Percentiles rank a stretch among this genome's conserved stretches.
phyloP scores from a whole-genome alignment of 1,140 invertebrate species.

The Papilio helenus region DNA sequence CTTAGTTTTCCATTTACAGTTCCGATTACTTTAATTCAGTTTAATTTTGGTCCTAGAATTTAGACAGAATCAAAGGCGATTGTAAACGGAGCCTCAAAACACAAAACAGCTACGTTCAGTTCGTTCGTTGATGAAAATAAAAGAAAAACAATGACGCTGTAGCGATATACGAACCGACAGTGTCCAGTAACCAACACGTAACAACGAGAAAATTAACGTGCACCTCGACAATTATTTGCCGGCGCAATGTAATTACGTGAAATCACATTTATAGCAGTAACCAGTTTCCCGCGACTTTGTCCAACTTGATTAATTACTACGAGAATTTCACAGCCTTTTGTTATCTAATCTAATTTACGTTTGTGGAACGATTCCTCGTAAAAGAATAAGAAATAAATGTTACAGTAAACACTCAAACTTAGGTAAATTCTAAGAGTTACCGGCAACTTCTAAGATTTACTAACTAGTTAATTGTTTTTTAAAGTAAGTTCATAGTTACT shows the following conservation, averaged over 20 bases:
- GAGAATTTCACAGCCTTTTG: not conserved
- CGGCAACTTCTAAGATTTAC: no score
- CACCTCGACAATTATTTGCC: conserved; percentile 5
- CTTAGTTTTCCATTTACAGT: not conserved
- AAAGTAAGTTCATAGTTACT: no score
- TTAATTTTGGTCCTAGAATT: no score
- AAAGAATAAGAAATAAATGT: no score
- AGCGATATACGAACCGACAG: not conserved
- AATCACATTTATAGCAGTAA: not conserved
- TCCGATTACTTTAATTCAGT: not conserved
- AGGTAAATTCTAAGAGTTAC: no score
- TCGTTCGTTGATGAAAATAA: conserved; percentile 1
- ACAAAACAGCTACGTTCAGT: not conserved
- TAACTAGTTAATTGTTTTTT: no score
- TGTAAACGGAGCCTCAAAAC: not conserved
- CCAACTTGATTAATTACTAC: not conserved
- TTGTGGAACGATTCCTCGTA: not conserved
- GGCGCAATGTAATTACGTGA: not conserved
- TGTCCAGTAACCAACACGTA: not conserved
- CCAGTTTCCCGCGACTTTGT: not conserved
- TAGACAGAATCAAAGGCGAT: not conserved
- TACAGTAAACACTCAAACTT: no score
- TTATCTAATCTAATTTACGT: not conserved
- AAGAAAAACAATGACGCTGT: not conserved
- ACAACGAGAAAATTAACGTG: not conserved